Conservation (phyloP, 2,113 vertebrate genomes). For the Daboia siamensis region DNA sequence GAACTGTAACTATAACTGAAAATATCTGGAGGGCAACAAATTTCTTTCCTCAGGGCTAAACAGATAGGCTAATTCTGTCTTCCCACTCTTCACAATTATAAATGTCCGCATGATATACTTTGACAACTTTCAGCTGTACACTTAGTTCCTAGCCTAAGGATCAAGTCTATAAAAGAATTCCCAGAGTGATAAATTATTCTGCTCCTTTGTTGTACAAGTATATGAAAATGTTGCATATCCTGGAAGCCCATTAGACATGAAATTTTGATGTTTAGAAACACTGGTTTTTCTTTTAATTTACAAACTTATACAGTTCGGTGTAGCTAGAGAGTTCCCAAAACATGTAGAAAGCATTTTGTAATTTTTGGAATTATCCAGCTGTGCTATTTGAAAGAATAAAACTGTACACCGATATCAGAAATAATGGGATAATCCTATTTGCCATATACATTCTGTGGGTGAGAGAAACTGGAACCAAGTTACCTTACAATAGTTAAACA, state of each 20-base stretch:
- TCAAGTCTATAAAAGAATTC: not conserved
- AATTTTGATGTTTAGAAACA: not conserved
- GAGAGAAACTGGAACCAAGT: not conserved
- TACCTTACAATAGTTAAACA: not conserved
- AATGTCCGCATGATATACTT: not conserved
- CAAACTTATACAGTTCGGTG: not conserved
- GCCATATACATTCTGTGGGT: not conserved
- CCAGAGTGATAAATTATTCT: not conserved
- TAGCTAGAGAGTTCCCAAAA: not conserved
- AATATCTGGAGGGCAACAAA: not conserved
- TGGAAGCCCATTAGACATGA: not conserved
- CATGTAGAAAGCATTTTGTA: not conserved
- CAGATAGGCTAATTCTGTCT: too few species aligned
- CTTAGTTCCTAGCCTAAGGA: not conserved
- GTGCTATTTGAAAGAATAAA: not conserved
- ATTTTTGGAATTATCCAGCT: not conserved
- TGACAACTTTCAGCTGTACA: not conserved
- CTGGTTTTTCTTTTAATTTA: not conserved
- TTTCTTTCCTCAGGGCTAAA: not conserved
- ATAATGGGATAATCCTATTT: not conserved
- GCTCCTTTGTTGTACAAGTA: not conserved
- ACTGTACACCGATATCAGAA: not conserved
- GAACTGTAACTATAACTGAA: not conserved
- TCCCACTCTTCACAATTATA: too few species aligned
- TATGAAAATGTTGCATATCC: not conserved